phyloP scores from a whole-genome alignment of 2,888 invertebrate genomes.

The Cryptocephalus primarius region DNA sequence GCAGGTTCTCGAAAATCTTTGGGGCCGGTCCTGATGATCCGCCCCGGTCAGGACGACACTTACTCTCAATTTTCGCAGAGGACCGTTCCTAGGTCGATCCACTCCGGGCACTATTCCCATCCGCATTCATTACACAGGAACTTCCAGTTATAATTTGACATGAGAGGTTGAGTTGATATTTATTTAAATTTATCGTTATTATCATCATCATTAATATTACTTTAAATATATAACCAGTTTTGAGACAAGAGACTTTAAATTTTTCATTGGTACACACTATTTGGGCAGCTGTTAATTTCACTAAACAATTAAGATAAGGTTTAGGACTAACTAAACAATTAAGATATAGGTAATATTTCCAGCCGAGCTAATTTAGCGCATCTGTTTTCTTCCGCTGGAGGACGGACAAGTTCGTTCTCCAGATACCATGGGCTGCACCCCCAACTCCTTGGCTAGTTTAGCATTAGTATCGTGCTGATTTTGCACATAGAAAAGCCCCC shows the following conservation, averaged over 20 bases:
- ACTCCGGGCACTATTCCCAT: constrained; percentile 35
- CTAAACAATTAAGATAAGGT: too few relatives aligned
- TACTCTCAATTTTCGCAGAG: constrained; percentile 72
- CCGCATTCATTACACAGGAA: constrained; percentile 39
- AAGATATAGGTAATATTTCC: too few relatives aligned
- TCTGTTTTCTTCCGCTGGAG: too few relatives aligned
- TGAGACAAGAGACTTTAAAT: too few relatives aligned
- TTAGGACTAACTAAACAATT: too few relatives aligned
- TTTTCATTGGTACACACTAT: background rate
- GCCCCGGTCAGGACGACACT: constrained; percentile 56
- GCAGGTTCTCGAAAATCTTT: constrained; percentile 75
- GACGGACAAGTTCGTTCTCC: too few relatives aligned
- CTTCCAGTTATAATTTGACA: constrained; percentile 56
- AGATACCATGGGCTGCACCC: constrained; percentile 9
- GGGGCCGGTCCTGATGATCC: constrained; percentile 76
- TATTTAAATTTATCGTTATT: too few relatives aligned
- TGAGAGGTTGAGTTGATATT: background rate
- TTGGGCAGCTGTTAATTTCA: background rate
- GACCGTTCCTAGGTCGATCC: constrained; percentile 39
- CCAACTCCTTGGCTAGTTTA: constrained; percentile 14
- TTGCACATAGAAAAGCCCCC: constrained; percentile 41
- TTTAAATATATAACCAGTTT: too few relatives aligned
- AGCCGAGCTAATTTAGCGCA: too few relatives aligned
- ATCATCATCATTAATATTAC: too few relatives aligned
- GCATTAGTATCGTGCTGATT: constrained; percentile 20